These are phyloP conservation scores for Psococerastis gibbosa DNA, from an alignment of 2,888 invertebrate genomes.

Conservation along the genomic window DNA sequence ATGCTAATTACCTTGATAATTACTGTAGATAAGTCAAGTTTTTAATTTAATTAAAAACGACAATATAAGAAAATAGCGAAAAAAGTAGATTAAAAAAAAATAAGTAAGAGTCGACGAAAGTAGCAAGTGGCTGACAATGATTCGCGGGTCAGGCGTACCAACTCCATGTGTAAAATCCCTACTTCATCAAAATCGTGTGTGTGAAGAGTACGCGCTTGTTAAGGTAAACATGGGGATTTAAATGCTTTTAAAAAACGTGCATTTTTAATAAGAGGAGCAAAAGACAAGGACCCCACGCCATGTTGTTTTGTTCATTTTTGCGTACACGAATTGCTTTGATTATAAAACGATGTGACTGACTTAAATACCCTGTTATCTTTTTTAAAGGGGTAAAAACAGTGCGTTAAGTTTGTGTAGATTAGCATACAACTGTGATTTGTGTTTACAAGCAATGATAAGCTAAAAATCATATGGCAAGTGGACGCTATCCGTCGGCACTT, in stretches of 20 bases:
- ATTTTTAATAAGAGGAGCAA: slow-evolving; percentile 10
- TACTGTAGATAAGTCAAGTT: no score
- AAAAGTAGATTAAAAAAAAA: no score
- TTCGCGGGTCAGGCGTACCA: background rate
- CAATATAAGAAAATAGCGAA: no score
- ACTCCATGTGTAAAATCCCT: background rate
- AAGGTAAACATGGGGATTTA: background rate
- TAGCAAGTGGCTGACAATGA: no score
- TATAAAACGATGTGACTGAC: slow-evolving; percentile 11
- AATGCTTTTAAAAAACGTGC: background rate
- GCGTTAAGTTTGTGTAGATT: slow-evolving; percentile 11
- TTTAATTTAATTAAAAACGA: no score
- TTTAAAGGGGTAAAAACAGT: slow-evolving; percentile 8
- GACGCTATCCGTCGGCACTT: slow-evolving; percentile 20
- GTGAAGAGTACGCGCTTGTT: background rate
- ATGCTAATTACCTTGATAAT: no score
- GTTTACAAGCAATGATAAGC: no score
- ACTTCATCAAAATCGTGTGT: background rate
- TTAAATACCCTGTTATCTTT: slow-evolving; percentile 9
- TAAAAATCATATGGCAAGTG: slow-evolving; percentile 24
- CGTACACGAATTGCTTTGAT: slow-evolving; percentile 24
- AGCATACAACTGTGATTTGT: no score
- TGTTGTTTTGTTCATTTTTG: slow-evolving; percentile 38
- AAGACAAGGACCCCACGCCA: slow-evolving; percentile 33
- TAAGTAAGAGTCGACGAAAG: no score